phyloP scores from a whole-genome alignment of 2,797 vertebrate species.

The Chlorospingus semifuscus region DNA sequence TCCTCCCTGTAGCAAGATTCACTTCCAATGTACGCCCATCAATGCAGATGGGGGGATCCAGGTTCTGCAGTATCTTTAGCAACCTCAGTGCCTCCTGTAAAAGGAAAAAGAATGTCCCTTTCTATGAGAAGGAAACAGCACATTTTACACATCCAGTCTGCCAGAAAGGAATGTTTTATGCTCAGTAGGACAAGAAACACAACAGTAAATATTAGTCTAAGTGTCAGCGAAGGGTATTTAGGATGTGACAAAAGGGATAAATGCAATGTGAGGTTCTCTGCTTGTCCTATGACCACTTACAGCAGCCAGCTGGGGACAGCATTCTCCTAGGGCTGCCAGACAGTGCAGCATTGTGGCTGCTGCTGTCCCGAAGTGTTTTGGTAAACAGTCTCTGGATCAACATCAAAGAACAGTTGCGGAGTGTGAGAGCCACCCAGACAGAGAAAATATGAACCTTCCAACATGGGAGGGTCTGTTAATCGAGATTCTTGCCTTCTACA shows the following conservation, averaged over 20 bases:
- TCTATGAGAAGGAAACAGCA: not conserved
- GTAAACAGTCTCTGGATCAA: not conserved
- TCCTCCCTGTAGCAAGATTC: constrained; percentile 86
- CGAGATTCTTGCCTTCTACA: not conserved
- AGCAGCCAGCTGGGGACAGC: not conserved
- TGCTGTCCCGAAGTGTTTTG: not conserved
- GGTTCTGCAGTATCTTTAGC: constrained; percentile 88
- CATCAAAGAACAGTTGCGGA: not conserved
- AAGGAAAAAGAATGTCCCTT: not conserved
- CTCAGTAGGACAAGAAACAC: not conserved
- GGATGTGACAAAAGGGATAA: not conserved
- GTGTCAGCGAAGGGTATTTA: not conserved
- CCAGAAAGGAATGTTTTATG: not conserved
- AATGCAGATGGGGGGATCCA: constrained; percentile 86
- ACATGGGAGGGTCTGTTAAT: not conserved
- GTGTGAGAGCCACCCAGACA: not conserved
- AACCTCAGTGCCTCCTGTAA: constrained; percentile 91
- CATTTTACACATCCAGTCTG: not conserved
- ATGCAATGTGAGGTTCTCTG: not conserved
- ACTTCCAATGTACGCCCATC: constrained; percentile 90
- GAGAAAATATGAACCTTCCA: not conserved
- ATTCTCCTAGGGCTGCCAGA: not conserved
- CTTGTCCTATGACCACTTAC: not conserved
- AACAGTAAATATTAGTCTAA: not conserved
- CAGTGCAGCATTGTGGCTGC: not conserved